Percentiles rank a stretch among this genome's conserved stretches.
Evolutionary conservation across 2,113 vertebrate species (phyloP).

Genomic region (Lycaon pictus): DNA sequence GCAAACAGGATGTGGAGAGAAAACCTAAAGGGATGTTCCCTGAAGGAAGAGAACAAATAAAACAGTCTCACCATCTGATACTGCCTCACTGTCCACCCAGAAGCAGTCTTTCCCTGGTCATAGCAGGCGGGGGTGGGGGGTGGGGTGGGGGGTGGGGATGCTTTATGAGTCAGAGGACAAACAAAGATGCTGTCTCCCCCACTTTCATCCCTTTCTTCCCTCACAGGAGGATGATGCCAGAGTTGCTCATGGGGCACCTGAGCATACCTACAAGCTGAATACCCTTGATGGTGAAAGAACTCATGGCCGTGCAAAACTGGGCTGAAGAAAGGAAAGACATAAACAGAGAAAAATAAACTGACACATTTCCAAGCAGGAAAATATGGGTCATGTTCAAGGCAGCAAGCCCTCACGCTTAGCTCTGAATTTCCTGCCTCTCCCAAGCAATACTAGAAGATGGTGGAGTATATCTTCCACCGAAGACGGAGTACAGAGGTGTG

Average conservation of each 20-base stretch:
- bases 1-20: neutral
- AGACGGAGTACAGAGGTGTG: neutral
- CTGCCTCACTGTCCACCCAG: neutral
- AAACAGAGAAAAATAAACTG: neutral
- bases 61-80: neutral
- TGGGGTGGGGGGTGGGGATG: no score
- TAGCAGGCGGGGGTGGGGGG: neutral
- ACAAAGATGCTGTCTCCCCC: neutral
- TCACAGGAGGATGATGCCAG: neutral
- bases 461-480: neutral
- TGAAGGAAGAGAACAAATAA: neutral
- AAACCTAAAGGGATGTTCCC: neutral
- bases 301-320: neutral
- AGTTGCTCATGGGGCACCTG: neutral
- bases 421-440: neutral
- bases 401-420: neutral
- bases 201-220: neutral
- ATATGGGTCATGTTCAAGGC: neutral
- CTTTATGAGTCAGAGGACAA: neutral
- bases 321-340: neutral
- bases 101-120: neutral
- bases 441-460: neutral
- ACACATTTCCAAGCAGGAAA: conserved; percentile 1
- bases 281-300: neutral
- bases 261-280: neutral